Percentiles rank a stretch among this genome's conserved stretches.
Evolutionary conservation across 2,113 vertebrate genomes (phyloP).

Genomic region (Scytalopus superciliaris): DNA sequence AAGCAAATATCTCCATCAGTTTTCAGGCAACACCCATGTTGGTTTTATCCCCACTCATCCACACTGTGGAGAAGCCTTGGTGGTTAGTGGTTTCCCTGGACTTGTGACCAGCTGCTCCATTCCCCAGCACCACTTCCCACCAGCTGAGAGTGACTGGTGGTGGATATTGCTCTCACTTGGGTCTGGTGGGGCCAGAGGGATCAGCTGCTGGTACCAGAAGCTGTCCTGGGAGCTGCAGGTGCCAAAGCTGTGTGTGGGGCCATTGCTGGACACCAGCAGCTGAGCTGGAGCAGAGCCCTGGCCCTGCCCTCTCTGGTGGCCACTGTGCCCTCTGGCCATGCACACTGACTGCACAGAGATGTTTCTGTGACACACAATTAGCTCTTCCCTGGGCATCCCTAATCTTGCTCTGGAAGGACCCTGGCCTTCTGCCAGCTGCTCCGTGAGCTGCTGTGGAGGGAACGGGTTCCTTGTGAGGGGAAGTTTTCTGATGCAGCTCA

Average conservation of each 20-base stretch:
- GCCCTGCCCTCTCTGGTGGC: background rate
- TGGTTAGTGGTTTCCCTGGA: rapidly evolving
- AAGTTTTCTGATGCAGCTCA: background rate
- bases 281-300: background rate
- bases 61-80: background rate
- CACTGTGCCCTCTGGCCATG: rapidly evolving
- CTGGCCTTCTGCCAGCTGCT: background rate
- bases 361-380: background rate
- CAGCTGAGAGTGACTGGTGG: rapidly evolving
- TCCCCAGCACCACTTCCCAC: rapidly evolving
- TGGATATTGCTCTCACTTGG: rapidly evolving
- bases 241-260: background rate
- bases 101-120: rapidly evolving
- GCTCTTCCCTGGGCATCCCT: background rate
- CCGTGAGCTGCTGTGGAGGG: background rate
- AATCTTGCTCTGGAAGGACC: background rate
- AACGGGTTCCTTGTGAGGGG: background rate
- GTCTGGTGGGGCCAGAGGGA: background rate
- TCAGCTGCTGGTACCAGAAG: background rate
- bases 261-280: rapidly evolving
- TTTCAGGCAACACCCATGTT: background rate
- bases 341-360: background rate
- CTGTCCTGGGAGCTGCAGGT: background rate
- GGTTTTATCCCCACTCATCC: background rate
- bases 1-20: background rate